Evolutionary conservation across 2,113 vertebrate species (phyloP).

Genomic region (Penelope pileata): DNA sequence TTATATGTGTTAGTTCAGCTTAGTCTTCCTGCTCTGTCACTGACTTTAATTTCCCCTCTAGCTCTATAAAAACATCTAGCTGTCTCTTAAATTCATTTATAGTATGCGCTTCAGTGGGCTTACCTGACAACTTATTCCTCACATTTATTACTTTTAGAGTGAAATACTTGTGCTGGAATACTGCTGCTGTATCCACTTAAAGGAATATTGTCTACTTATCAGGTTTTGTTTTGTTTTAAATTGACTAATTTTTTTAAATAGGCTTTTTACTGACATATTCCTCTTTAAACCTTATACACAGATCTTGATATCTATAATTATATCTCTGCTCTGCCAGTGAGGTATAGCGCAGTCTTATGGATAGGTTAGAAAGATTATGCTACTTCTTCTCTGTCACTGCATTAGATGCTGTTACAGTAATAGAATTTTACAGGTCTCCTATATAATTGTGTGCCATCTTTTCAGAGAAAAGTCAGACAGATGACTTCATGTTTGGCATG

Average conservation of each 20-base stretch:
- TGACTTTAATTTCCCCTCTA: constrained; percentile 61
- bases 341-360: neutral
- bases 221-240: constrained; percentile 31
- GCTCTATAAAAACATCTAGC: constrained; percentile 56
- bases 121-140: constrained; percentile 71
- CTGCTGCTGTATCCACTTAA: constrained; percentile 37
- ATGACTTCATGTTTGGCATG: fast-evolving
- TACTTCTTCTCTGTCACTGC: neutral
- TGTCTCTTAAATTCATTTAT: constrained; percentile 69
- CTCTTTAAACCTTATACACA: neutral
- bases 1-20: constrained; percentile 17
- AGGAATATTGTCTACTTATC: constrained; percentile 39
- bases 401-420: neutral
- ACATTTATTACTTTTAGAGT: constrained; percentile 63
- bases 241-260: constrained; percentile 43
- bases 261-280: neutral
- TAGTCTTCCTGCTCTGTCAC: constrained; percentile 34
- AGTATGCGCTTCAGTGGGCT: constrained; percentile 56
- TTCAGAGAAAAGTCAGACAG: neutral
- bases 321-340: constrained; percentile 19
- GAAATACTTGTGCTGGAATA: constrained; percentile 55
- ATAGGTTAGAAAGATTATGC: neutral
- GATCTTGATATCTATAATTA: constrained; percentile 1
- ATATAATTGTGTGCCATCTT: neutral
- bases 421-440: neutral